These are phyloP conservation scores for Lacanobia wlatinum DNA, from an alignment of 2,888 invertebrate species.

Conservation along the genomic window DNA sequence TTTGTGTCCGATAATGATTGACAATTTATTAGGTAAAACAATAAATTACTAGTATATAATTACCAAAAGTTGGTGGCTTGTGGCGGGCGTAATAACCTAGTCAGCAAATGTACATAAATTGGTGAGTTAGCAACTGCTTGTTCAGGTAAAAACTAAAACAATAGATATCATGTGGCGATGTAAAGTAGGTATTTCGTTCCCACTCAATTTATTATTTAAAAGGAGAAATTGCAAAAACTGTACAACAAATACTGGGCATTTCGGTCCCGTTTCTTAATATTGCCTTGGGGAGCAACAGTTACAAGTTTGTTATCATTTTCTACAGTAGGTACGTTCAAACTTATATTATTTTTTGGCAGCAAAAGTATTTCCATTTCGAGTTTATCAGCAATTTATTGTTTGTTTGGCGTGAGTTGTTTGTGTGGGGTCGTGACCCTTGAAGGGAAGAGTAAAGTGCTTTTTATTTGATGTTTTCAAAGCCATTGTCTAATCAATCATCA, in stretches of 20 bases:
- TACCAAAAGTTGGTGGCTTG: too few species aligned
- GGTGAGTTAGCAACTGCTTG: too few species aligned
- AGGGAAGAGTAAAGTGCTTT: not conserved
- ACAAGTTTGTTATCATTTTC: constrained; percentile 32
- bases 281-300: constrained; percentile 39
- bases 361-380: constrained; percentile 56
- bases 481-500: too few species aligned
- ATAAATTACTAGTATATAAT: too few species aligned
- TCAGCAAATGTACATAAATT: too few species aligned
- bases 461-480: constrained; percentile 9
- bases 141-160: too few species aligned
- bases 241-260: constrained; percentile 23
- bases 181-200: too few species aligned
- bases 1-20: too few species aligned
- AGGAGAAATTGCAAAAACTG: constrained; percentile 13
- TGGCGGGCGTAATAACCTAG: too few species aligned
- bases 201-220: constrained; percentile 34
- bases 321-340: constrained; percentile 30
- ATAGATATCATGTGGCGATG: too few species aligned
- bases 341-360: constrained; percentile 36
- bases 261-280: constrained; percentile 35
- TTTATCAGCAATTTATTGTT: constrained; percentile 47
- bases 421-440: not conserved
- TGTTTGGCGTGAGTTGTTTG: constrained; percentile 13
- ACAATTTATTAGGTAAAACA: too few species aligned